Evolutionary conservation across 2,888 invertebrate species (phyloP), one percentile per base, ranked within the genome.

Genomic region (Eupithecia dodoneata): DNA sequence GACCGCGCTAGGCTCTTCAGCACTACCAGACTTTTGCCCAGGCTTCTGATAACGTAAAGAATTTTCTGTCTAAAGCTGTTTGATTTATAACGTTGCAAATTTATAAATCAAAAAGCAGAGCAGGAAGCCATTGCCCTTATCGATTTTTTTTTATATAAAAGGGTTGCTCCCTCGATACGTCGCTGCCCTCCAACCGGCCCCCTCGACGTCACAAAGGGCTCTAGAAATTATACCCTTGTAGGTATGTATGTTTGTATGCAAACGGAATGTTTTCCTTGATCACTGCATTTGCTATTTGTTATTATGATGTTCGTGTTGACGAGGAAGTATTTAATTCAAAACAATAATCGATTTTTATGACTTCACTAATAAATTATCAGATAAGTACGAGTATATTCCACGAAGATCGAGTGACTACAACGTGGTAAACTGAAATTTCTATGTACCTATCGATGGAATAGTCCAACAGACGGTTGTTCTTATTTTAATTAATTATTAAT

Each of bases 251-350:
- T 84, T 87, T 86, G 85, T 84, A 87, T 86, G 85, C 87, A 89
- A 88, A 90, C 89, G 88, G 89, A 92, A 89, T 91, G 88, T 91
- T 93, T 92, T 91, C 92, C 92, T 92, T 82, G 87, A 90, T 91
- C 88, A 90, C 91, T 90, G 89, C 92, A 89, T 91, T 89, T 87
- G 85, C 86, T 90, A 88, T 90, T 89, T 89, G 88, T 86, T 86
- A 85, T 86, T 83, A 84, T 84, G 83, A 84, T 83, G 82, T 84
- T 86, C 82, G 85, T 82, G 77, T 84, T 81, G 82, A 83, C 83
- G 85, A 90, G 90, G 91, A 91, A 90, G 87, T 83, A 73, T 79
- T 81, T 83, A 72, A 75, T 77, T 77, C 76, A 47, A 49, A 13
- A 71, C 73, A 69, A 76, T 77, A 74, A 77, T 78, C 70, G 78